These are phyloP conservation scores for Autographa pulchrina DNA, from an alignment of 2,888 invertebrate species.

Conservation along the genomic window DNA sequence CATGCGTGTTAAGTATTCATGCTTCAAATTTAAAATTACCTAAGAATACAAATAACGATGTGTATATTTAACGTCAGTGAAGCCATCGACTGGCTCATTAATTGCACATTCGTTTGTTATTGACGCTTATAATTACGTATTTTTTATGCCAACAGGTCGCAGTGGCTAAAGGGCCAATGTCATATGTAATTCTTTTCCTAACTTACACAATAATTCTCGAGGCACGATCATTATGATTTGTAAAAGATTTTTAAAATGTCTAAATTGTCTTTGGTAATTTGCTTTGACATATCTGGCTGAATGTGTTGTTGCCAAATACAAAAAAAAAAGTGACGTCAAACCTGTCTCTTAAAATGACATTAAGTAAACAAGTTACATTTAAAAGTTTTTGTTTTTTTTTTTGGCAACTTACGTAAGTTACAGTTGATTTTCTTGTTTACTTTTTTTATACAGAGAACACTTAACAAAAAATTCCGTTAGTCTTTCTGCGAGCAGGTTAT, in stretches of 20 bases:
- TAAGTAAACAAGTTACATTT: neutral
- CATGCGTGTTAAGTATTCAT: neutral
- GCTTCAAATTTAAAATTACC: neutral
- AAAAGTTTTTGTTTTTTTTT: neutral
- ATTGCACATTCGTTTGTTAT: conserved; percentile 36
- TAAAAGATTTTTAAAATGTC: neutral
- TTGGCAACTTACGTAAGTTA: neutral
- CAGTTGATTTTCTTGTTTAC: neutral
- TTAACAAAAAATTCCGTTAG: neutral
- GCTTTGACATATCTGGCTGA: neutral
- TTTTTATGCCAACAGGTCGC: conserved; percentile 20
- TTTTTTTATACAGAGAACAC: neutral
- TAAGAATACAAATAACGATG: neutral
- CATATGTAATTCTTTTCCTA: conserved; percentile 25
- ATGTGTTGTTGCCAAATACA: neutral
- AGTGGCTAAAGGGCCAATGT: conserved; percentile 51
- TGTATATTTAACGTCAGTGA: conserved; percentile 10
- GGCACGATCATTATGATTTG: conserved; percentile 7
- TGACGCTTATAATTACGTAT: conserved; percentile 33
- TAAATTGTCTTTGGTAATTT: neutral
- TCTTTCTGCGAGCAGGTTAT: neutral
- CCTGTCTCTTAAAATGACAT: neutral
- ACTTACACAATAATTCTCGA: conserved; percentile 24
- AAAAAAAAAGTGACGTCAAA: neutral
- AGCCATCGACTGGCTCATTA: conserved; percentile 36